Evolutionary conservation across 2,113 vertebrate genomes (phyloP).

Genomic region (Urocolius indicus): DNA sequence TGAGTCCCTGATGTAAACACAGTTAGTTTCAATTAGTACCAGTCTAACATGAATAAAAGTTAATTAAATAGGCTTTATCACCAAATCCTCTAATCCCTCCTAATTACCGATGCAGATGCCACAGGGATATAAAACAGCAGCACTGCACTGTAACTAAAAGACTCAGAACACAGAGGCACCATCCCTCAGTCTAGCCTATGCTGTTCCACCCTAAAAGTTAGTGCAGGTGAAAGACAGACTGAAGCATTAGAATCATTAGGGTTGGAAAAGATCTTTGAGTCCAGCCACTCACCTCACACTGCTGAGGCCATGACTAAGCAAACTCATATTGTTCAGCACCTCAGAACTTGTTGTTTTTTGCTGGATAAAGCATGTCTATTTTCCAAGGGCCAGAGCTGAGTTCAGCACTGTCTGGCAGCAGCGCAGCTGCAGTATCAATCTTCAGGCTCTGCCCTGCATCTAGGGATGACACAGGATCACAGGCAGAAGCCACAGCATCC

Average conservation of each 20-base stretch:
- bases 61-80: neutral
- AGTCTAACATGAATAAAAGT: neutral
- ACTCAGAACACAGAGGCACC: neutral
- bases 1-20: neutral
- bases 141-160: fast-evolving
- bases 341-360: neutral
- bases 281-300: too few relatives aligned
- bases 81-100: neutral
- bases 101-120: neutral
- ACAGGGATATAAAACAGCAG: fast-evolving
- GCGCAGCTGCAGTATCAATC: neutral
- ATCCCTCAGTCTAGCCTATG: fast-evolving
- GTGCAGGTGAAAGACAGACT: neutral
- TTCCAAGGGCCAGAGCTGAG: neutral
- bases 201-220: neutral
- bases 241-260: neutral
- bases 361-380: neutral
- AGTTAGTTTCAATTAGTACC: neutral
- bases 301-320: too few relatives aligned
- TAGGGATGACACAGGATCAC: fast-evolving
- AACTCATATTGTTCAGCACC: too few relatives aligned
- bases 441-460: too few relatives aligned
- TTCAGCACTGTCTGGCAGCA: neutral
- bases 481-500: neutral
- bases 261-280: too few relatives aligned